A percentile compares a stretch with the other conserved stretches of the same genome.
Conservation (phyloP, 2,888 invertebrate genomes). For the Stenodera caucasica region DNA sequence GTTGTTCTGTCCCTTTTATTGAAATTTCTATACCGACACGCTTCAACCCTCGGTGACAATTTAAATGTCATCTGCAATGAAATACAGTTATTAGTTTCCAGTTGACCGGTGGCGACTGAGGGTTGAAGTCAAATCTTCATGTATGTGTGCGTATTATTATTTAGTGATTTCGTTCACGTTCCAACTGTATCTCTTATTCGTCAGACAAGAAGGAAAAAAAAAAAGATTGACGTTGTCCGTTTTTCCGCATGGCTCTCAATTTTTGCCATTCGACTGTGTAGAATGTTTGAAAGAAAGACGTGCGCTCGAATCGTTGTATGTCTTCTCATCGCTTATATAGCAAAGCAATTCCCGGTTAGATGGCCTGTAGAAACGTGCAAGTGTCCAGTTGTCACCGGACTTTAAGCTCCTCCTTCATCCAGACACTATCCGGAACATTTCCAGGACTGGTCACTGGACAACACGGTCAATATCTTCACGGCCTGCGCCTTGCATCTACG, state of each 20-base stretch:
- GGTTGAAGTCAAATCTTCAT: slow-evolving; percentile 33
- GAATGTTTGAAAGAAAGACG: slow-evolving; percentile 14
- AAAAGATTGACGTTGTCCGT: slow-evolving; percentile 5
- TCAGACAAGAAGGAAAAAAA: not conserved
- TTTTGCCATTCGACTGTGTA: not conserved
- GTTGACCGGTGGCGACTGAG: slow-evolving; percentile 45
- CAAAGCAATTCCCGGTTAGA: slow-evolving; percentile 42
- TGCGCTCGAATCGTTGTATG: slow-evolving; percentile 20
- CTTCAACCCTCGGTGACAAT: slow-evolving; percentile 7
- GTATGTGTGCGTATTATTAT: slow-evolving; percentile 40
- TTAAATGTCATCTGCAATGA: slow-evolving; percentile 9
- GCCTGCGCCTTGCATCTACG: slow-evolving; percentile 41
- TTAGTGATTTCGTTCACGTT: slow-evolving; percentile 41
- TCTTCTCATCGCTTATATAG: slow-evolving; percentile 5
- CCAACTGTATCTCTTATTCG: slow-evolving; percentile 12
- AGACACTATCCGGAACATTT: slow-evolving; percentile 37
- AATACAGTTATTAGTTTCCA: slow-evolving; percentile 46
- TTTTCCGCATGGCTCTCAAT: not conserved
- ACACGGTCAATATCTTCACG: slow-evolving; percentile 44
- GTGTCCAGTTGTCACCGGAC: slow-evolving; percentile 49
- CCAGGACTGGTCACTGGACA: slow-evolving; percentile 45
- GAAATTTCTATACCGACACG: slow-evolving; percentile 5
- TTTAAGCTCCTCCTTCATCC: slow-evolving; percentile 30
- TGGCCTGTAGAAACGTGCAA: slow-evolving; percentile 42
- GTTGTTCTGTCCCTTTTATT: not conserved